Evolutionary conservation across 2,888 invertebrate genomes (phyloP).

Genomic region (Drosophila borborema): DNA sequence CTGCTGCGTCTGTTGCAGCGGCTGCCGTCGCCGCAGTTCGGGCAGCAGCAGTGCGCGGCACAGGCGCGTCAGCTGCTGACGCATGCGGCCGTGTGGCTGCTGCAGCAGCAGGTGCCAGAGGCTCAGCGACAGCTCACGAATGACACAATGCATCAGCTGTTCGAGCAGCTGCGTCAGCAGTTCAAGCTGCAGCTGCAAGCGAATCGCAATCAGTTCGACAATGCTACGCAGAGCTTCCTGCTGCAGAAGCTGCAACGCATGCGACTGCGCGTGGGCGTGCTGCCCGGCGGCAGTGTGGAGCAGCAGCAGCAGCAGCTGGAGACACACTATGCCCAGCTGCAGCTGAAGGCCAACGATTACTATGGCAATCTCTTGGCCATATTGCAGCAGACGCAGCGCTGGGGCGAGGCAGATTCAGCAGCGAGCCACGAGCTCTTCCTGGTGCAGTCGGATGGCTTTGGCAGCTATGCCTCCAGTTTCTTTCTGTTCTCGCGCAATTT

Average conservation of each 20-base stretch:
- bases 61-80: conserved; percentile 51
- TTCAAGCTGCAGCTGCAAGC: conserved; percentile 30
- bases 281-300: conserved; percentile 30
- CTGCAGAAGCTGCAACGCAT: conserved; percentile 46
- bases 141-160: conserved; percentile 44
- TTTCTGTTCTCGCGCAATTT: conserved; percentile 36
- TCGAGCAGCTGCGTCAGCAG: conserved; percentile 42
- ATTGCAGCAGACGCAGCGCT: conserved; percentile 14
- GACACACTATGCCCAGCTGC: conserved; percentile 31
- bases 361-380: conserved; percentile 44
- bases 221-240: conserved; percentile 19
- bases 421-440: conserved; percentile 3
- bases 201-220: conserved; percentile 51
- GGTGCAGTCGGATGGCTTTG: conserved; percentile 36
- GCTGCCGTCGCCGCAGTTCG: conserved; percentile 12
- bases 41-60: conserved; percentile 41
- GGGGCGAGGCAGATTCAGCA: not conserved
- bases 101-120: conserved; percentile 31
- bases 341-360: conserved; percentile 47
- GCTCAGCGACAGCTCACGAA: not conserved
- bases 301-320: conserved; percentile 28
- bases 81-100: conserved; percentile 60
- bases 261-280: conserved; percentile 49
- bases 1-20: conserved; percentile 30
- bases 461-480: conserved; percentile 60